phyloP scores from a whole-genome alignment of 2,113 vertebrate genomes.

The Alethe diademata region DNA sequence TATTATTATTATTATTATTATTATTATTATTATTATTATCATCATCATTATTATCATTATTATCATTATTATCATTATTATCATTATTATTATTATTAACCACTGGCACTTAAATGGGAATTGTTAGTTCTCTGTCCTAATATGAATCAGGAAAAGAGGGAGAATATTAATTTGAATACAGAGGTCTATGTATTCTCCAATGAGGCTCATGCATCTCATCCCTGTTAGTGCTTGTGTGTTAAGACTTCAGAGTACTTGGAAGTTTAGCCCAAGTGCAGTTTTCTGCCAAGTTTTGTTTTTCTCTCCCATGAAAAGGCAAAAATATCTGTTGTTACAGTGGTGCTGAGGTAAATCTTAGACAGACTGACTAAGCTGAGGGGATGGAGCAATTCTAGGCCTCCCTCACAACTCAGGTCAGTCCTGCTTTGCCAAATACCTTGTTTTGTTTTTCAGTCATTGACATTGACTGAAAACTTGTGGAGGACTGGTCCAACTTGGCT shows the following conservation, averaged over 20 bases:
- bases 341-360: not conserved
- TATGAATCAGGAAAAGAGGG: not conserved
- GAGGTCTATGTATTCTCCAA: slow-evolving; percentile 2
- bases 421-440: not conserved
- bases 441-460: not conserved
- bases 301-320: not conserved
- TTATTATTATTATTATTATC: too few relatives aligned
- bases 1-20: not conserved
- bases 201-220: not conserved
- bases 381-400: not conserved
- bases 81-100: too few relatives aligned
- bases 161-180: slow-evolving; percentile 33
- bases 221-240: not conserved
- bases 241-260: not conserved
- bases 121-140: not conserved
- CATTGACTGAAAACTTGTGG: accelerated
- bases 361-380: not conserved
- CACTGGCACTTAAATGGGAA: not conserved
- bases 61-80: not conserved
- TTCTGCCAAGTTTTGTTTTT: not conserved
- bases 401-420: not conserved
- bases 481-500: not conserved
- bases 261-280: not conserved
- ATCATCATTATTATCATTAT: not conserved
- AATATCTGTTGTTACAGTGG: not conserved